phyloP scores from a whole-genome alignment of 2,888 invertebrate species.

The Camponotus fellah region DNA sequence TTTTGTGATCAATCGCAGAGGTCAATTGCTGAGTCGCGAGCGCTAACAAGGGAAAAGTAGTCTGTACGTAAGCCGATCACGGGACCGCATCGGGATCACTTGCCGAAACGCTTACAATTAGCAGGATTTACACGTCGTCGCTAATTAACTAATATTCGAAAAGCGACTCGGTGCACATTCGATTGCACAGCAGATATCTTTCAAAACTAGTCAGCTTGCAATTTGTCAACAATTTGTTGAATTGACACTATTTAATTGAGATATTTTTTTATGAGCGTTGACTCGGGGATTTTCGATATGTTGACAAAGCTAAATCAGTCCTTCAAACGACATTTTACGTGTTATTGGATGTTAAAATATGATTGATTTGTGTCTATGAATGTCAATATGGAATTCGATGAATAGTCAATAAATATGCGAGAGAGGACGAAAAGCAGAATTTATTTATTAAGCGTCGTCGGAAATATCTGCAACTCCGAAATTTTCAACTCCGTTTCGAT shows the following conservation, averaged over 20 bases:
- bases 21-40: constrained; percentile 44
- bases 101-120: not conserved
- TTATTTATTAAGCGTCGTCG: not conserved
- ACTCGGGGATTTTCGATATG: not conserved
- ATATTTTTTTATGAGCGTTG: not conserved
- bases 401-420: not conserved
- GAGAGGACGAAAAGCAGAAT: not conserved
- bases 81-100: constrained; percentile 3
- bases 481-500: not conserved
- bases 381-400: constrained; percentile 10
- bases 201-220: not conserved
- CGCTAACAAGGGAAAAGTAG: constrained; percentile 35
- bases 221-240: not conserved
- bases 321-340: not conserved
- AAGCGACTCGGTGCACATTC: not conserved
- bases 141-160: constrained; percentile 34
- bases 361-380: not conserved
- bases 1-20: constrained; percentile 22
- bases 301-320: not conserved
- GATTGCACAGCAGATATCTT: not conserved
- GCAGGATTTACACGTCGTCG: not conserved
- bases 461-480: not conserved
- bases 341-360: not conserved
- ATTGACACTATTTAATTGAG: not conserved
- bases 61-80: constrained; percentile 4